Base-by-base conservation (phyloP, 2,797 vertebrate species). In the Phoeniculus purpureus region DNA sequence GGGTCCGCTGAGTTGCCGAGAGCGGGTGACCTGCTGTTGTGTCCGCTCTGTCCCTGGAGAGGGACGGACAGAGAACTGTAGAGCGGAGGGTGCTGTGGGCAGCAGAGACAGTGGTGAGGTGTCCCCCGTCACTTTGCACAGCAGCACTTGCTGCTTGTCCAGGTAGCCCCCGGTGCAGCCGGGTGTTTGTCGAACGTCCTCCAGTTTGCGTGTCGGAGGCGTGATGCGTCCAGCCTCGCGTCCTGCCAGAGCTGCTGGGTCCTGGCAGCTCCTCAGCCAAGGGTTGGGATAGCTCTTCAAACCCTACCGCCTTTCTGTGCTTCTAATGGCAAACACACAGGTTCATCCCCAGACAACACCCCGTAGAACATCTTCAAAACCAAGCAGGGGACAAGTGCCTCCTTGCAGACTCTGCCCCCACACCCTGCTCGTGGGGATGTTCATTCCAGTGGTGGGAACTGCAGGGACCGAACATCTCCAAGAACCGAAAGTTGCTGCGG, bases 121-220 rank as follows among this genome's bases (percentile, higher is more conserved):
- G 27, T 23, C n/a, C 4, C 48, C n/a, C 0, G 7, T 3, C 27
- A 43, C 9, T 4, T 43, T 23, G 59, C 64, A 32, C 8, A 9
- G 29, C 22, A 29, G 34, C 75, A 3, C 12, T 27, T n/a, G 48
- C 21, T 1, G 0, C 32, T 52, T 22, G 47, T 16, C n/a, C 8
- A 1, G 15, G 70, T 3, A 43, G 2, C 74, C 8, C 9, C 20
- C n/a, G 0, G 9, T 0, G 54, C 8, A 1, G 27, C 3, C 0
- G 4, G 26, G 8, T 18, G 58, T 27, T 31, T 8, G 58, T 45
- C 3, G 17, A 7, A 15, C 4, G 19, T 27, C 11, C 67, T 7
- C 3, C 9, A 5, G 65, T 1, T 40, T 9, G 13, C 12, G 21
- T 12, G 20, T 23, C 14, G 3, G 15, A 45, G 78, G 37, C 12